A percentile compares a stretch with the other conserved stretches of the same genome.
phyloP scores from a whole-genome alignment of 2,113 vertebrate genomes.

The Melozone crissalis region DNA sequence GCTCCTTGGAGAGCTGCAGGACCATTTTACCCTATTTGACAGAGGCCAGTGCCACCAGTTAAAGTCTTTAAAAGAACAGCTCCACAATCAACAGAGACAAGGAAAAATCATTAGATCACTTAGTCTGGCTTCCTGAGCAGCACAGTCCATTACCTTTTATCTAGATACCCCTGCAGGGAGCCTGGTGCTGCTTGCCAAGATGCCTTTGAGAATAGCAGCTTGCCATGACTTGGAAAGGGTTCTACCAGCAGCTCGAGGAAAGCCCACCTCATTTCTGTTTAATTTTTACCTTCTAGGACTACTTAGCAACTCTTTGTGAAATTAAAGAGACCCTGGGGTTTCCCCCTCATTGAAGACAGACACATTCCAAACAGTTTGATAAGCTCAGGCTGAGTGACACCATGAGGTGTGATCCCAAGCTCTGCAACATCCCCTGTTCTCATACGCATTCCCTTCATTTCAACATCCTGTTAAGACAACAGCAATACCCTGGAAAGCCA shows the following conservation, averaged over 20 bases:
- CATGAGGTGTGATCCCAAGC: neutral
- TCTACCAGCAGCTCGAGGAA: neutral
- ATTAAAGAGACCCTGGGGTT: neutral
- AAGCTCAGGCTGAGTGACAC: neutral
- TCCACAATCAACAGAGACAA: neutral
- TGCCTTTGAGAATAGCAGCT: neutral
- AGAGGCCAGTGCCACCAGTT: conserved; percentile 8
- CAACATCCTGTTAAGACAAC: neutral
- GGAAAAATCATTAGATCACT: neutral
- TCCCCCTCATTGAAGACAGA: neutral
- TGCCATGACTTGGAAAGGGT: neutral
- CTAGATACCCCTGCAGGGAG: neutral
- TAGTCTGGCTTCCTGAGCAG: rapidly evolving
- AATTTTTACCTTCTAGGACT: neutral
- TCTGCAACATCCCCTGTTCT: neutral
- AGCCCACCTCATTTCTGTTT: neutral
- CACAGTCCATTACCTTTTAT: neutral
- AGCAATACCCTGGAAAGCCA: neutral
- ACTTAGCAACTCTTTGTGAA: neutral
- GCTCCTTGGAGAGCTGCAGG: conserved; percentile 96
- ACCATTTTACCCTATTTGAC: conserved; percentile 94
- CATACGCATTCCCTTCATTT: neutral
- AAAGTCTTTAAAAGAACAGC: neutral
- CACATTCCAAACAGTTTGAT: neutral
- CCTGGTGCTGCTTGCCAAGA: neutral